Base-by-base conservation (phyloP, 2,888 invertebrate species). In the Teinopalpus imperialis region DNA sequence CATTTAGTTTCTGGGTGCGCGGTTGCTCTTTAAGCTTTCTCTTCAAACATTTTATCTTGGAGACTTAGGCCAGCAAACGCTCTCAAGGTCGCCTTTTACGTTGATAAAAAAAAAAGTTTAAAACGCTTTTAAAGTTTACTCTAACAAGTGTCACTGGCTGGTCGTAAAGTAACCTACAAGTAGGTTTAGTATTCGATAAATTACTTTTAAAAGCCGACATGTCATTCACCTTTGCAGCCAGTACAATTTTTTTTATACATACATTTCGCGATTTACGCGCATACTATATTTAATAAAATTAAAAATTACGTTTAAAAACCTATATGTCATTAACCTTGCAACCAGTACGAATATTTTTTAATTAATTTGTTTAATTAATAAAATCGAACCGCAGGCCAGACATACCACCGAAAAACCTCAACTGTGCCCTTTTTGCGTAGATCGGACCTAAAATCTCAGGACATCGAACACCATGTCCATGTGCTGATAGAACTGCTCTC, bases 1-100 rank as follows among this genome's bases (percentile, higher is more conserved):
- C n/a, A n/a, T n/a, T n/a, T n/a, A n/a, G n/a, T 16, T 32, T 18
- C 18, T 18, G 6, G 9, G 18, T 4, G 18, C 12, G 8, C 21
- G 1, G 32, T 13, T 3, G 9, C 16, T 30, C 27, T 29, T 29
- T 31, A 27, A 40, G 35, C 45, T 40, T 40, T 44, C 44, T 31
- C 44, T 13, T 24, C 36, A 37, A 31, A 31, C 37, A 37, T 44
- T 44, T 44, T 39, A 44, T 44, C 37, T 23, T 37, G 2, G 14
- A 21, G 13, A 8, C 30, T 10, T 9, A 30, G 29, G 14, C 20
- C 16, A 26, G 26, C 6, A 8, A n/a, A 27, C 10, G 21, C 45
- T 14, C 6, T 14, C 32, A 32, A 32, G 32, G 37, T 7, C 18
- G 16, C 9, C 27, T 20, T 18, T 39, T 32, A 29, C n/a, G 23